Conservation (phyloP, 1,140 invertebrate genomes). For the Plectrocnemia conspersa region DNA sequence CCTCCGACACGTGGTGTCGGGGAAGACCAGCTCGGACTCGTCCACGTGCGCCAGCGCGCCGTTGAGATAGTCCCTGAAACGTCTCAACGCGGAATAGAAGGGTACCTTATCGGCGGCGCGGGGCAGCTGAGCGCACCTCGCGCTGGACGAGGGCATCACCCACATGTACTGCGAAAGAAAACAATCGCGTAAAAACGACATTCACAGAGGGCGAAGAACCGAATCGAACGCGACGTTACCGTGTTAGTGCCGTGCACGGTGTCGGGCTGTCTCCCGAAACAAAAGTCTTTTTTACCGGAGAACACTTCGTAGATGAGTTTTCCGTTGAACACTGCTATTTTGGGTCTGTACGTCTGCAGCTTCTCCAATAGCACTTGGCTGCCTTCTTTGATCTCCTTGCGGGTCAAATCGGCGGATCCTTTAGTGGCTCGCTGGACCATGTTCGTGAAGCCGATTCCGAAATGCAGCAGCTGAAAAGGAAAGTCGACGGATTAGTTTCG, state of each 20-base stretch:
- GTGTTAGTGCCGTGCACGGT: conserved; percentile 89
- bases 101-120: conserved; percentile 94
- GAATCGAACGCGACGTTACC: conserved; percentile 57
- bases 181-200: conserved; percentile 3
- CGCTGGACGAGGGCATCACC: conserved; percentile 98
- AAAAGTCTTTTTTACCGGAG: conserved; percentile 95
- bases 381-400: conserved; percentile 96
- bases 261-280: conserved; percentile 92
- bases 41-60: conserved; percentile 82
- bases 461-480: conserved; percentile 65
- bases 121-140: conserved; percentile 90
- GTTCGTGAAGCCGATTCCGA: conserved; percentile 96
- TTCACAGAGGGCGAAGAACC: background rate
- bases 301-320: conserved; percentile 98
- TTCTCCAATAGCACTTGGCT: conserved; percentile 88
- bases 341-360: conserved; percentile 85
- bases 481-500: no score
- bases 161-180: conserved; percentile 80
- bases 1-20: conserved; percentile 55
- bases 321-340: conserved; percentile 97
- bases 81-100: conserved; percentile 91
- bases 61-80: conserved; percentile 91
- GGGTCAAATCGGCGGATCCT: conserved; percentile 90
- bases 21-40: conserved; percentile 89
- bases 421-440: conserved; percentile 93